Base-by-base conservation (phyloP, 1,140 invertebrate species). In the Drosophila athabasca region DNA sequence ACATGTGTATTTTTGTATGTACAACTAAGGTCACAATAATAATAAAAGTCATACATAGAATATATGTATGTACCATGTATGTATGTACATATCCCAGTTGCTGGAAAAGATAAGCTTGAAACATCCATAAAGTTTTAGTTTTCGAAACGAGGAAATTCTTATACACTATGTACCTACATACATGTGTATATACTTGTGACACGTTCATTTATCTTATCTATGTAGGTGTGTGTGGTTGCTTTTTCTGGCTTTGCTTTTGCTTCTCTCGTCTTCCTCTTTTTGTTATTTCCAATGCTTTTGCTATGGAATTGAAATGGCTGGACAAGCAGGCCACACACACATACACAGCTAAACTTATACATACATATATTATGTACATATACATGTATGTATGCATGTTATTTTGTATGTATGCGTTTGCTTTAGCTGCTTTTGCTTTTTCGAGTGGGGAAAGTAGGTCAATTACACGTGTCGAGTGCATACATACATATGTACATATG, bases 381-480 rank as follows among this genome's bases (percentile, higher is more conserved):
- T 26, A 5, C 5, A 24, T 24, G 24, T 26, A 26, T 26, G 24
- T 26, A 19, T 19, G 17, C 17, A n/a, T 60, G 15, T 48, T 57
- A 5, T 62, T 31, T 31, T 9, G 35, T 53, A 24, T 60, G 39
- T 29, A 54, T 19, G 54, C 51, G 50, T 35, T 51, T 49, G 17
- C 41, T 35, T 31, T 51, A 53, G 31, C 49, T 49, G 43, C 13
- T 59, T 58, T 59, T 60, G 64, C 53, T 71, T 66, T 74, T 71
- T 87, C 77, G 78, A 75, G 72, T 83, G 87, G 83, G 79, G 83
- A 87, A 87, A 87, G 83, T 87, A 83, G 83, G 83, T 87, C 83
- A 87, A 88, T 87, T 88, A 87, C 83, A 87, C 83, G 83, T 87
- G 83, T 87, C 82, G 77, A 71, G 51, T 51, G 65, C 41, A 57